Evolutionary conservation across 2,113 vertebrate genomes (phyloP), one percentile per base, ranked within the genome.

Genomic region (Dissostichus mawsoni): DNA sequence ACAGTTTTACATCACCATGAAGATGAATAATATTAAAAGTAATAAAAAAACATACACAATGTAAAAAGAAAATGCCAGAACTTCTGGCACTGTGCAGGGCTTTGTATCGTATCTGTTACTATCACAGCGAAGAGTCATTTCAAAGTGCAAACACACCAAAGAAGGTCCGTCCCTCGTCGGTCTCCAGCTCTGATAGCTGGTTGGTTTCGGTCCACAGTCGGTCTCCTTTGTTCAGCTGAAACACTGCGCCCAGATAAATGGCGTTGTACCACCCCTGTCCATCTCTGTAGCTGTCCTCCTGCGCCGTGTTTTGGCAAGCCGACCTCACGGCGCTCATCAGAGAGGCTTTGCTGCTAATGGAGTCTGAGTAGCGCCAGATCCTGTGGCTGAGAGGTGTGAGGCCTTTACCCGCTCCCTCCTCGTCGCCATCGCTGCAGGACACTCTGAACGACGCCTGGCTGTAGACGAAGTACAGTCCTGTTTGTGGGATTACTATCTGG

Each of bases 381-480:
- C 50, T 11, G 84, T 95, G 95, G 78, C 90, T 94, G 52, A 95
- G 73, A 1, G 91, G 78, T 0, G 53, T 41, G 9, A 62, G 53
- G 29, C 4, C 48, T 3, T 59, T 25, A 1, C 14, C 69, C 0
- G 9, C 33, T 0, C 1, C 3, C 0, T 55, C 52, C 1, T 62
- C 63, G 0, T 59, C 1, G 8, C 9, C 52, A 0, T 52, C 25
- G 2, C n/a, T 33, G 65, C 94, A 95, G 71, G 61, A 76, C 13
- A 94, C 80, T 4, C 76, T 71, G 85, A 94, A 95, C 2, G 94
- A 95, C 0, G 88, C 94, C 88, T 96, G 95, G 81, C 92, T 95
- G 92, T 96, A 96, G 78, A 96, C 90, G 3, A 95, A 96, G 92
- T 94, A 96, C 3, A 94, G 89, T 52, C 95, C 95, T 0, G 48